Conservation (phyloP, 2,113 vertebrate species). For the Microcebus lehilahytsara region DNA sequence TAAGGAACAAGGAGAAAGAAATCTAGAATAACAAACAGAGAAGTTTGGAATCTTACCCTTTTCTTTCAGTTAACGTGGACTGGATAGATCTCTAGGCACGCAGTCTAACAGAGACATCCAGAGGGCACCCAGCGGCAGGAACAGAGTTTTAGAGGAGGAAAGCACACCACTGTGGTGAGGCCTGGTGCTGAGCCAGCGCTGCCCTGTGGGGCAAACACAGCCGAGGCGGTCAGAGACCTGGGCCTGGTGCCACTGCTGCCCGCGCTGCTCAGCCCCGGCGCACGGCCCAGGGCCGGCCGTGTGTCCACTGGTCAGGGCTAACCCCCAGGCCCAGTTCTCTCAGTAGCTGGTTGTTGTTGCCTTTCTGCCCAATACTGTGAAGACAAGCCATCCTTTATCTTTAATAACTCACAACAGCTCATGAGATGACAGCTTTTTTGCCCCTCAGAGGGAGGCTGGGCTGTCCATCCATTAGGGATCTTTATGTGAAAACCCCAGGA, state of each 20-base stretch:
- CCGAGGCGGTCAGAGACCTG: neutral
- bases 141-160: neutral
- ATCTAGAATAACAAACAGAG: neutral
- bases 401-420: neutral
- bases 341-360: neutral
- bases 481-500: too few relatives aligned
- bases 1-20: neutral
- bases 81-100: too few relatives aligned
- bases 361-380: neutral
- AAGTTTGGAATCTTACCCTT: neutral
- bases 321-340: neutral
- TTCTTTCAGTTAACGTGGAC: neutral
- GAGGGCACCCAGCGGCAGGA: neutral
- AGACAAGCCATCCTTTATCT: neutral
- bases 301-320: too few relatives aligned
- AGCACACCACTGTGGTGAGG: neutral
- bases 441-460: neutral
- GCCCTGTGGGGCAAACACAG: accelerated
- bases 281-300: neutral
- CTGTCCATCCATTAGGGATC: neutral
- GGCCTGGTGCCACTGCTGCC: neutral
- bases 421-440: neutral
- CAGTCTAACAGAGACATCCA: neutral
- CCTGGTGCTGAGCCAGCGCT: too few relatives aligned
- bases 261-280: accelerated